Conservation (phyloP, 2,113 vertebrate species). For the Myotis brandtii region DNA sequence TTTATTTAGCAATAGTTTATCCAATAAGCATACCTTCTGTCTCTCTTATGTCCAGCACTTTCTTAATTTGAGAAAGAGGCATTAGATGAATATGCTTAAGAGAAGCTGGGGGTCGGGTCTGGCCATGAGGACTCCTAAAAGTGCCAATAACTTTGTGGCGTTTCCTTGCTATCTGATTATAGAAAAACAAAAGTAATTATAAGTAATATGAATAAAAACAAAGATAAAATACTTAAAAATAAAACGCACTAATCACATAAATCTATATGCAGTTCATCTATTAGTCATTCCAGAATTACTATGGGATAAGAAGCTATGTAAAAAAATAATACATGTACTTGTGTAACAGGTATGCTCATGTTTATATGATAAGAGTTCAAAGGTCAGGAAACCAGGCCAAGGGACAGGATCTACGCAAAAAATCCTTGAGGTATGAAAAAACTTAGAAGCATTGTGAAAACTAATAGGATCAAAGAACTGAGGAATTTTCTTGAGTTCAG, state of each 20-base stretch:
- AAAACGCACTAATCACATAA: constrained; percentile 43
- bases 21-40: constrained; percentile 92
- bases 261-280: background rate
- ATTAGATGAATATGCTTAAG: constrained; percentile 97
- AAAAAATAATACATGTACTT: background rate
- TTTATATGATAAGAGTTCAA: background rate
- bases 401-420: background rate
- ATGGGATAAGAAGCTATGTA: background rate
- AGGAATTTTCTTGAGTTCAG: background rate
- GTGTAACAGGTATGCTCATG: background rate
- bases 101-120: constrained; percentile 93
- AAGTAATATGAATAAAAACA: constrained; percentile 25
- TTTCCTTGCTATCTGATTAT: constrained; percentile 95
- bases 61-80: constrained; percentile 98
- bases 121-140: constrained; percentile 95
- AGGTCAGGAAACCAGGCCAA: constrained; percentile 2
- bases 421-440: background rate
- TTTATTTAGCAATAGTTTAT: constrained; percentile 17
- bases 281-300: constrained; percentile 46
- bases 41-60: constrained; percentile 96
- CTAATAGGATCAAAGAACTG: background rate
- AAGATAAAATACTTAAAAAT: constrained; percentile 12
- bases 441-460: background rate
- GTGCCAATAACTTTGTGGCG: constrained; percentile 96
- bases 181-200: background rate